These are phyloP conservation scores for Brenthis hecate DNA, from an alignment of 2,888 invertebrate genomes.

Conservation along the genomic window DNA sequence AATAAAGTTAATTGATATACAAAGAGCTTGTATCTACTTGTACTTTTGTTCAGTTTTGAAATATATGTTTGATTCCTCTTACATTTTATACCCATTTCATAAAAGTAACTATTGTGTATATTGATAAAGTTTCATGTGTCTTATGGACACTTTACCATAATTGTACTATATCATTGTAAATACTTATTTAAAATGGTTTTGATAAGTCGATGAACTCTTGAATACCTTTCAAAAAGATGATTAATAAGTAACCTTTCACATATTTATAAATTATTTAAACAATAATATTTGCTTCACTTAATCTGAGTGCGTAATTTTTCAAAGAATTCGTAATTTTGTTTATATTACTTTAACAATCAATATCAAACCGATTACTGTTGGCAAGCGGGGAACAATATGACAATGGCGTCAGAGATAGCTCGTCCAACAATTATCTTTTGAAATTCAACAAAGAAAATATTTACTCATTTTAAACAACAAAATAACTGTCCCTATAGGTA, in stretches of 20 bases:
- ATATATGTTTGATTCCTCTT: background rate
- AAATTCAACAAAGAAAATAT: background rate
- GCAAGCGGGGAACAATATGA: background rate
- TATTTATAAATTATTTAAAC: background rate
- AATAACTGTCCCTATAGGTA: no score
- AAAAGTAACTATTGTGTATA: background rate
- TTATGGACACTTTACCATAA: no score
- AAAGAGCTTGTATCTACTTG: background rate
- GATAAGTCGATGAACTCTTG: no score
- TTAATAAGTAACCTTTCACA: no score
- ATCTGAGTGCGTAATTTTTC: background rate
- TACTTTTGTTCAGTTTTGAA: background rate
- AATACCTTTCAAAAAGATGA: no score
- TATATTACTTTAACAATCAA: conserved; percentile 1
- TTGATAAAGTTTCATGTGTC: no score
- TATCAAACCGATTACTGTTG: conserved; percentile 12
- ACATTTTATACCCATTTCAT: background rate
- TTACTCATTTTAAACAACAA: no score
- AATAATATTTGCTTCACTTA: background rate
- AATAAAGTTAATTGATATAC: conserved; percentile 16
- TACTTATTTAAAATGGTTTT: no score
- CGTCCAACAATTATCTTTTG: conserved; percentile 3
- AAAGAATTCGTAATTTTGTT: background rate
- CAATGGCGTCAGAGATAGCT: background rate
- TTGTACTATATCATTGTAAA: no score